Evolutionary conservation across 2,888 invertebrate genomes (phyloP), one percentile per base, ranked within the genome.

Genomic region (Pristionchus fissidentatus): DNA sequence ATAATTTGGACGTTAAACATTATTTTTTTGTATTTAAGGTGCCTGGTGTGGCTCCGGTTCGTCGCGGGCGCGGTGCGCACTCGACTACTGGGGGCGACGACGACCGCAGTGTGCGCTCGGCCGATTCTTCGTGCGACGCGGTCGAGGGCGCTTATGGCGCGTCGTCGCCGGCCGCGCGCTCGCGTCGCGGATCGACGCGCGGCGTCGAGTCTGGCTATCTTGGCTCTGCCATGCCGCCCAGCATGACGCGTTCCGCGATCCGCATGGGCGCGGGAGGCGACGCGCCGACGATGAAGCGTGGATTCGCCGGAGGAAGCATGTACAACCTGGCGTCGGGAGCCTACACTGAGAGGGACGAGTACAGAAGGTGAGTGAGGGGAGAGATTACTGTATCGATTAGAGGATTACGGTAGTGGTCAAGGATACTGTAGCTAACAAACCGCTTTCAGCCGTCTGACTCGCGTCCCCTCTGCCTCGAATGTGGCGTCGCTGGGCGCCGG

Each of bases 301-400:
- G 26, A 46, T 1, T 49, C 8, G 75, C 19, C 57, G 79, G 79
- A 8, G 79, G 79, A 38, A 57, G 55, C 55, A 79, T 79, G 79
- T 79, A 41, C 79, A 79, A 79, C 79, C 79, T 79, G 19, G 79
- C 79, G 55, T 79, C 55, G 55, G 79, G 79, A 55, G 22, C 55
- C 26, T 79, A 79, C 57, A 26, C 55, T 29, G 79, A 79, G 19
- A 55, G 57, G 29, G 79, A 79, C 57, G 79, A 57, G 41, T 41
- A 79, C 79, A 57, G 41, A 38, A 26, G 55, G 79, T 79, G 79
- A 57, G 79, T 79, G 8, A 8, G 57, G 4, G 38, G 62, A 15
- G 32, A 15, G 22, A 19, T 32, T 19, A 1, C 19, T 29, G 60
- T 29, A 10, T 32, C 5, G 1, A 13, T 15, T 66, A 38, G 29